A percentile compares a stretch with the other conserved stretches of the same genome.
phyloP scores from a whole-genome alignment of 2,888 invertebrate species.

The Polia nebulosa region DNA sequence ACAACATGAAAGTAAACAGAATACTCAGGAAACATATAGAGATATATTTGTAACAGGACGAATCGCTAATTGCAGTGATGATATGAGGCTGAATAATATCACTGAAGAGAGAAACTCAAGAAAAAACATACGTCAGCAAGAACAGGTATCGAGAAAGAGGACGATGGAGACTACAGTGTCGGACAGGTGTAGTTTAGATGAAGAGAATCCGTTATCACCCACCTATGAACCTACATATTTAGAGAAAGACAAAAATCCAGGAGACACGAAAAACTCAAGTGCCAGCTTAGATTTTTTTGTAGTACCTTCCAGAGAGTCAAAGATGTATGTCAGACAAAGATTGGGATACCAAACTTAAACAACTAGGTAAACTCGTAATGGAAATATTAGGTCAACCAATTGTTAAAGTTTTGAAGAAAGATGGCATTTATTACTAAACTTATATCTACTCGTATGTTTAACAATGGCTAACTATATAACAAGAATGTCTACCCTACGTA shows the following conservation, averaged over 20 bases:
- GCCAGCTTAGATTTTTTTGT: neutral
- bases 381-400: conserved; percentile 3
- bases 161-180: too few species aligned
- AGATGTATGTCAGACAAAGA: too few species aligned
- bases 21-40: neutral
- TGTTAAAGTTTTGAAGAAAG: too few species aligned
- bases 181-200: neutral
- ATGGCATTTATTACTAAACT: neutral
- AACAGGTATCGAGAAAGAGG: too few species aligned
- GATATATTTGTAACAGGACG: too few species aligned
- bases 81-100: too few species aligned
- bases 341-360: too few species aligned
- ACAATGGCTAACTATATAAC: too few species aligned
- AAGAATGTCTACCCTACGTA: neutral
- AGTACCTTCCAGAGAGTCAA: too few species aligned
- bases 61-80: too few species aligned
- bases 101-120: too few species aligned
- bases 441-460: neutral
- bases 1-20: conserved; percentile 2
- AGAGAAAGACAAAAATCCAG: neutral
- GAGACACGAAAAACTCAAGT: neutral
- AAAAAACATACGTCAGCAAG: too few species aligned
- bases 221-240: neutral
- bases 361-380: neutral
- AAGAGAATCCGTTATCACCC: neutral